Percentiles rank a stretch among this genome's conserved stretches.
Conservation (phyloP, 2,113 vertebrate species). For the human (Homo sapiens) region GRCh38 chr13:48986501-48987000, state of each 20-base stretch:
- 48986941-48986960: background rate
- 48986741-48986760: background rate
- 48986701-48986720: background rate
- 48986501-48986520: too few relatives aligned
- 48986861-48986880: conserved; percentile 29
- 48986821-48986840: background rate
- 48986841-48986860: background rate
- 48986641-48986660: too few relatives aligned
- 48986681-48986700: too few relatives aligned
- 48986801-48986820: background rate
- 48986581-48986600: too few relatives aligned
- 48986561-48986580: too few relatives aligned
- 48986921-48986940: background rate
- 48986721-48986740: background rate
- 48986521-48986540: too few relatives aligned
- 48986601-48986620: too few relatives aligned
- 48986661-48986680: too few relatives aligned
- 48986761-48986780: background rate
- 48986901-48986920: background rate
- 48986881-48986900: conserved; percentile 12
- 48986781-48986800: background rate
- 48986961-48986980: background rate
- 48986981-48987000: background rate
- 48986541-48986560: too few relatives aligned
- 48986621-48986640: too few relatives aligned